phyloP scores from a whole-genome alignment of 2,113 vertebrate genomes.

The Thamnophis sirtalis region DNA sequence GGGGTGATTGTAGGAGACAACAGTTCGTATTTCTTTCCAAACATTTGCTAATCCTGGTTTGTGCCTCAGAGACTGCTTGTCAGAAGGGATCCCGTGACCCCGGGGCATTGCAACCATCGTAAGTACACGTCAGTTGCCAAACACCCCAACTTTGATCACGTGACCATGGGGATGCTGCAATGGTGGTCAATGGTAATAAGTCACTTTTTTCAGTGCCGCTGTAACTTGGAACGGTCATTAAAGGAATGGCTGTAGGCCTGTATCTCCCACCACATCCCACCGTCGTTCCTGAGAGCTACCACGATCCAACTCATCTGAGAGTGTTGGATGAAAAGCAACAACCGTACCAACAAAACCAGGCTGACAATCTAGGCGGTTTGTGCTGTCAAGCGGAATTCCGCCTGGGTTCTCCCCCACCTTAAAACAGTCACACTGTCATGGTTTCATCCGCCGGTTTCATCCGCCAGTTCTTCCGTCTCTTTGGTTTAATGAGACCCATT shows the following conservation, averaged over 20 bases:
- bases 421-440: constrained; percentile 25
- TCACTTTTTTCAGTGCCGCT: not conserved
- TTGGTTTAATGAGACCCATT: not conserved
- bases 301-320: not conserved
- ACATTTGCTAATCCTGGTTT: no score
- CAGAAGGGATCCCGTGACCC: no score
- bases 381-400: constrained; percentile 50
- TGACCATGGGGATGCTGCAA: not conserved
- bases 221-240: not conserved
- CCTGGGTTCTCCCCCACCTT: constrained; percentile 38
- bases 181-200: no score
- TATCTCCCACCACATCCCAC: not conserved
- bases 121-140: no score
- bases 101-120: no score
- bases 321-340: not conserved
- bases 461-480: constrained; percentile 32
- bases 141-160: no score
- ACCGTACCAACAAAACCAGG: not conserved
- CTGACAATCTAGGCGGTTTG: constrained; percentile 34
- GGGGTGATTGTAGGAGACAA: no score
- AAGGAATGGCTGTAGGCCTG: not conserved
- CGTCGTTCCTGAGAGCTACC: not conserved
- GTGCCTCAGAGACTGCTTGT: no score
- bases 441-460: constrained; percentile 17
- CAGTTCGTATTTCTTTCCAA: no score